Evolutionary conservation across 2,113 vertebrate genomes (phyloP).

Genomic region (Eurystomus gularis): DNA sequence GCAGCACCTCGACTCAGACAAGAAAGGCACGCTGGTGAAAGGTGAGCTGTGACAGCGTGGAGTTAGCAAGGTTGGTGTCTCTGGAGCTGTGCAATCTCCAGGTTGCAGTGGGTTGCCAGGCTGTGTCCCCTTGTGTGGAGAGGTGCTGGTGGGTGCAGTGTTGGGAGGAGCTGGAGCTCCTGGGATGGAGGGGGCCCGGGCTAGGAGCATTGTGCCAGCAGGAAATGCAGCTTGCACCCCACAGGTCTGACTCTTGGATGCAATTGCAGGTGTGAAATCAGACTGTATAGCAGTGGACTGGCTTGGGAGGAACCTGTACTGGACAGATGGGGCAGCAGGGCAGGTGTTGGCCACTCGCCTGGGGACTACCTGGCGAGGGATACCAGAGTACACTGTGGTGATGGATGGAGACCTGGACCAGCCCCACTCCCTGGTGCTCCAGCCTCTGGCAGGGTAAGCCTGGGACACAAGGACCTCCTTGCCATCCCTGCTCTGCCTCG

Average conservation of each 20-base stretch:
- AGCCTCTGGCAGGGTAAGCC: constrained; percentile 83
- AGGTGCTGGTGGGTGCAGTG: not conserved
- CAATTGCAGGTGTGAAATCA: constrained; percentile 81
- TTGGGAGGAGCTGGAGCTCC: not conserved
- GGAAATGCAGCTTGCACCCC: not conserved
- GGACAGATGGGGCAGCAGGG: constrained; percentile 84
- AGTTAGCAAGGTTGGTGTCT: not conserved
- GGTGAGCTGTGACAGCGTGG: constrained; percentile 56
- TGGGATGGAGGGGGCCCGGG: not conserved
- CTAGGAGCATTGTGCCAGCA: not conserved
- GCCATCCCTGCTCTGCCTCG: not conserved
- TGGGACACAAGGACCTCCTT: not conserved
- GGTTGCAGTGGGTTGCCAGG: not conserved
- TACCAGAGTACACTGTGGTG: constrained; percentile 78
- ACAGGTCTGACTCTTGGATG: not conserved
- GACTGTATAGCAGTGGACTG: constrained; percentile 89
- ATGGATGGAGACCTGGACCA: constrained; percentile 81
- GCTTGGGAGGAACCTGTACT: constrained; percentile 91
- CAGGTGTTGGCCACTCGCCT: constrained; percentile 84
- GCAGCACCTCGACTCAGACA: constrained; percentile 70
- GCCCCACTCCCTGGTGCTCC: constrained; percentile 83
- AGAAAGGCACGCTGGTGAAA: constrained; percentile 84
- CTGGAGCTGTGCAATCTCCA: not conserved
- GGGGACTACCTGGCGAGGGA: constrained; percentile 61
- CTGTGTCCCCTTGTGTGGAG: not conserved